These are phyloP conservation scores for Harpagifer antarcticus DNA, from an alignment of 2,797 vertebrate genomes.

Conservation along the genomic window DNA sequence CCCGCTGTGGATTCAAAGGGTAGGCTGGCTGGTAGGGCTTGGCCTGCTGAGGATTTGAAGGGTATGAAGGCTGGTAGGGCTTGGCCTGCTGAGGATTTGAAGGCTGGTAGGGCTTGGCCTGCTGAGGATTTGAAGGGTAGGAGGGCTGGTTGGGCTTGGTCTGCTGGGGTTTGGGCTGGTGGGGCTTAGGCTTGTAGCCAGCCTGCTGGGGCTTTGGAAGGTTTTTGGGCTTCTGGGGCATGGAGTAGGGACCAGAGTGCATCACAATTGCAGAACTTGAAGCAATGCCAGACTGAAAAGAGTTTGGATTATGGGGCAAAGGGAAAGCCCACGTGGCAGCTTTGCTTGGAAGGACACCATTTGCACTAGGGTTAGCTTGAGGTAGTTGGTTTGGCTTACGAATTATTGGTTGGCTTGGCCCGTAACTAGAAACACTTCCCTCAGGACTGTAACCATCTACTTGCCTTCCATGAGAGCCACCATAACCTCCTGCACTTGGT, in stretches of 20 bases:
- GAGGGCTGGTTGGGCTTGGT: too few relatives aligned
- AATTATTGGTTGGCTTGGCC: fast-evolving
- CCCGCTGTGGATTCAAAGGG: not conserved
- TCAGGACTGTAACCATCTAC: conserved; percentile 24
- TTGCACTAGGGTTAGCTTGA: not conserved
- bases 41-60: too few relatives aligned
- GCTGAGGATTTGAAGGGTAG: too few relatives aligned
- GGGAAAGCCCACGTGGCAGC: not conserved
- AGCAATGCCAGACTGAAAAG: fast-evolving
- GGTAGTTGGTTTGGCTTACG: not conserved
- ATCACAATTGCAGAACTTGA: conserved; percentile 4
- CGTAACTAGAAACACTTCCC: not conserved
- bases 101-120: too few relatives aligned
- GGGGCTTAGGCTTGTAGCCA: not conserved
- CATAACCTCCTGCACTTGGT: not conserved
- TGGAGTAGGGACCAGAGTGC: too few relatives aligned
- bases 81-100: too few relatives aligned
- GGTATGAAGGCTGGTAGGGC: too few relatives aligned
- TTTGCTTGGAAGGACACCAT: not conserved
- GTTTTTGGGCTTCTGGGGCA: not conserved
- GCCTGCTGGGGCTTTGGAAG: not conserved
- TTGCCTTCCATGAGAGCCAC: not conserved
- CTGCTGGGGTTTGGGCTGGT: not conserved
- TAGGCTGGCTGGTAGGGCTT: not conserved
- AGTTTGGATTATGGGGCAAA: fast-evolving